phyloP scores from a whole-genome alignment of 2,113 vertebrate species.

The Channa argus region DNA sequence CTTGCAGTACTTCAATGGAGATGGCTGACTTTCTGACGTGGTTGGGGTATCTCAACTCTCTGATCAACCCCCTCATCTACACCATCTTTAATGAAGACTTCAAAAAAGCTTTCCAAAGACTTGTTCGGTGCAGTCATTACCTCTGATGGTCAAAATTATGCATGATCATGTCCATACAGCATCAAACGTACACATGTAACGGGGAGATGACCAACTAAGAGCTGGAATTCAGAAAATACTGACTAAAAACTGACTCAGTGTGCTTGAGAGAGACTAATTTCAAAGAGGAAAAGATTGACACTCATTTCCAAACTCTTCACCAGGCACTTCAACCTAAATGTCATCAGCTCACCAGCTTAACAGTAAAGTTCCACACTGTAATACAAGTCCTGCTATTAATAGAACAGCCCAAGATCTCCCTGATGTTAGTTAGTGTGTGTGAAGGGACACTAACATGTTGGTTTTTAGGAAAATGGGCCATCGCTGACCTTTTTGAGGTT shows the following conservation, averaged over 20 bases:
- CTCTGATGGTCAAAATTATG: slow-evolving; percentile 75
- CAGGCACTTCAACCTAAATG: slow-evolving; percentile 49
- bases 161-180: slow-evolving; percentile 19
- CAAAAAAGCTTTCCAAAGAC: slow-evolving; percentile 98
- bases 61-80: slow-evolving; percentile 98
- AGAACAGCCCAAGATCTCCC: slow-evolving; percentile 52
- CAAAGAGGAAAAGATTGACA: slow-evolving; percentile 20
- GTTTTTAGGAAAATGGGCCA: slow-evolving; percentile 54
- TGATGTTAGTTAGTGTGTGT: slow-evolving; percentile 61
- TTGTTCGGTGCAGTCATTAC: slow-evolving; percentile 89
- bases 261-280: slow-evolving; percentile 38
- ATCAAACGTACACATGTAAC: slow-evolving; percentile 10
- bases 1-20: slow-evolving; percentile 90
- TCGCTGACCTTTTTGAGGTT: slow-evolving; percentile 59
- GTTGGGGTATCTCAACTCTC: slow-evolving; percentile 98
- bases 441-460: slow-evolving; percentile 46
- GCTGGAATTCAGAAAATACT: slow-evolving; percentile 13
- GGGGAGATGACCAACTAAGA: neutral
- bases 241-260: slow-evolving; percentile 28
- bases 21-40: slow-evolving; percentile 95
- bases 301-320: slow-evolving; percentile 40
- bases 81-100: slow-evolving; percentile 99
- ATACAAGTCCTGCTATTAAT: slow-evolving; percentile 56
- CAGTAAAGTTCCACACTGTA: slow-evolving; percentile 40
- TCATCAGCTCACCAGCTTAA: slow-evolving; percentile 38